Evolutionary conservation across 2,888 invertebrate genomes (phyloP), one percentile per base, ranked within the genome.

Genomic region (Oscheius sp.): DNA sequence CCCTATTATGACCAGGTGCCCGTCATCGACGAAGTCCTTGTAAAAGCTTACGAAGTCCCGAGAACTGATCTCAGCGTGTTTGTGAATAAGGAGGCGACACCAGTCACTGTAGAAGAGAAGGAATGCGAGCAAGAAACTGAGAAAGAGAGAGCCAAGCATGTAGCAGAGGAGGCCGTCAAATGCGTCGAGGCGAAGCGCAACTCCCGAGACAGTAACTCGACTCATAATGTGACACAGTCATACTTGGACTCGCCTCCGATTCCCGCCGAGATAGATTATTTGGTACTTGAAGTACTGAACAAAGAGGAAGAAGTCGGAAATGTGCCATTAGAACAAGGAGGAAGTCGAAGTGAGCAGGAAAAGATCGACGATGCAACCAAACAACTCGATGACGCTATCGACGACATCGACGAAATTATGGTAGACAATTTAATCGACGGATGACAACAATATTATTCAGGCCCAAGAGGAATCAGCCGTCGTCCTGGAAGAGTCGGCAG

Each of bases 301-400:
- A 66, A 27, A n/a, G 52, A 21, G 18, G 16, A 9, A 16, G 66
- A 66, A 52, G 66, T 66, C 6, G 66, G 29, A 18, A 52, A 49
- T 9, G 29, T 49, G 6, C 66, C 66, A 29, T 18, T 66, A 29
- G 66, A 25, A n/a, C 29, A 52, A 18, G 66, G 66, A 18, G 66
- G 66, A 49, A 12, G 49, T 7, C 21, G 49, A 52, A 18, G 3
- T 49, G 66, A 66, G 49, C 52, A 66, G 27, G 52, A 49, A 13
- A 3, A 45, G 29, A 66, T 66, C 21, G 66, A 66, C 16, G 66
- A 66, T 16, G 66, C 52, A 12, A 66, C 66, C 6, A 49, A 29
- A 52, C 66, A 66, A 52, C 49, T 66, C 13, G 66, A 66, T 35
- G 52, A 66, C 21, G 66, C 66, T 6, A 66, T 66, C 18, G 16